These are phyloP conservation scores for Procambarus clarkii DNA, from an alignment of 1,140 invertebrate species.

Conservation along the genomic window DNA sequence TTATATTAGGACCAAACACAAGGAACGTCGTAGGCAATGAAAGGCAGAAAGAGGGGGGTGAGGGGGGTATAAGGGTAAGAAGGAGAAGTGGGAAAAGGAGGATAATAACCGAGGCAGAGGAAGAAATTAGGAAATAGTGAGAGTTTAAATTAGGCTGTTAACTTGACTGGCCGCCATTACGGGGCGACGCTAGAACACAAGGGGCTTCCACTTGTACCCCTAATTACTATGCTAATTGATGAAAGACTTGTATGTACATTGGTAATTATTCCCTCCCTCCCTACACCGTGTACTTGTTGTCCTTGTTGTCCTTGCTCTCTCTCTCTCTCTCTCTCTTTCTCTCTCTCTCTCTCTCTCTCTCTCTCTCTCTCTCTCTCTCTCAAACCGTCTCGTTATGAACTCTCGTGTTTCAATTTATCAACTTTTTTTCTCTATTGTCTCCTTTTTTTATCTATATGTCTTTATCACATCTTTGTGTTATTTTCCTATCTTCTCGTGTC, in stretches of 20 bases:
- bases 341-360: background rate
- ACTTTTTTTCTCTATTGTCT: background rate
- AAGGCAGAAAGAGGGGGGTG: too few relatives aligned
- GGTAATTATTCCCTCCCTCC: background rate
- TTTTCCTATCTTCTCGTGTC: too few relatives aligned
- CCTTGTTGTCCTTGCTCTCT: background rate
- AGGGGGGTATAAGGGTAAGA: slow-evolving; percentile 5
- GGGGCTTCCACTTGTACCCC: background rate
- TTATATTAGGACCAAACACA: too few relatives aligned
- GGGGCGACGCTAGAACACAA: background rate
- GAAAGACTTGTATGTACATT: slow-evolving; percentile 24
- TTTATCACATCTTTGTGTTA: background rate
- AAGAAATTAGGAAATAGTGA: background rate
- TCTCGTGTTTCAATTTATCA: too few relatives aligned
- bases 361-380: too few relatives aligned
- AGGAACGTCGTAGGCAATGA: too few relatives aligned
- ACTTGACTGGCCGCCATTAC: background rate
- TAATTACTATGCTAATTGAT: slow-evolving; percentile 27
- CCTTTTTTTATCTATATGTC: background rate
- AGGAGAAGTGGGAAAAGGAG: slow-evolving; percentile 13
- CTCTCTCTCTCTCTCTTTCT: background rate
- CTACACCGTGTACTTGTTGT: background rate
- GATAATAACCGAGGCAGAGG: slow-evolving; percentile 29
- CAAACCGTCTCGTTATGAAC: too few relatives aligned
- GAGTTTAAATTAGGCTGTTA: background rate